Evolutionary conservation across 92 coral and sea anemone species (phyloP), one percentile per base, ranked within the genome.

Genomic region (Diadumene lineata): DNA sequence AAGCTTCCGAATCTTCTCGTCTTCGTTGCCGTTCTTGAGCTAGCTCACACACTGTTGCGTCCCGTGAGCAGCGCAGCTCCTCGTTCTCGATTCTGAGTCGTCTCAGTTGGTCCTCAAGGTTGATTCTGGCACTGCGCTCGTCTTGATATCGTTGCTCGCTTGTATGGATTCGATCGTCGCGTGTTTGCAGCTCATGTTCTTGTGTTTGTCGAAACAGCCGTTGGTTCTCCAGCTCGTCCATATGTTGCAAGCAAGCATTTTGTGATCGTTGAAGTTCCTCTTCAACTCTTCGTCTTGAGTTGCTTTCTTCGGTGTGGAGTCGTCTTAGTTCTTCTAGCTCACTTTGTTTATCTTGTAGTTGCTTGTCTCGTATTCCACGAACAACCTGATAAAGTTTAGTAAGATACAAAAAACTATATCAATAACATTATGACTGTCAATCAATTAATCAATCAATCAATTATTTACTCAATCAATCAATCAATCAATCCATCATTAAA

Each of bases 201-300:
- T 83, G 91, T 18, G 88, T 79, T 69, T 91, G 88, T 32, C 90
- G 83, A 21, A 85, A 91, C 56, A 88, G 21, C n/a, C 86, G 89
- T 68, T 88, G 94, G 60, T 82, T 88, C 74, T 91, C 89, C 32
- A 88, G 75, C 38, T 83, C 88, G 58, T 89, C 92, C 76, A 89
- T 88, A 43, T 88, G 82, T 29, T 85, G 88, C 1, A 79, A 62
- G 69, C 87, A 75, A 0, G 93, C 72, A 43, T 76, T 78, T 32
- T 89, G 81, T 1, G 77, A 80, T 32, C 81, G 89, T 25, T 73
- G 86, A 32, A 91, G 34, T 68, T 91, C 93, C 3, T 76, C 89
- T 51, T 91, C 93, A 28, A 85, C 50, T 3, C 83, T 70, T 50
- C 60, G 55, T 53, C 80, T 87, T 32, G 80, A 56, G 25, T 77